A percentile compares a stretch with the other conserved stretches of the same genome.
Conservation (phyloP, 2,888 invertebrate species). For the Chymomyza procnemis region DNA sequence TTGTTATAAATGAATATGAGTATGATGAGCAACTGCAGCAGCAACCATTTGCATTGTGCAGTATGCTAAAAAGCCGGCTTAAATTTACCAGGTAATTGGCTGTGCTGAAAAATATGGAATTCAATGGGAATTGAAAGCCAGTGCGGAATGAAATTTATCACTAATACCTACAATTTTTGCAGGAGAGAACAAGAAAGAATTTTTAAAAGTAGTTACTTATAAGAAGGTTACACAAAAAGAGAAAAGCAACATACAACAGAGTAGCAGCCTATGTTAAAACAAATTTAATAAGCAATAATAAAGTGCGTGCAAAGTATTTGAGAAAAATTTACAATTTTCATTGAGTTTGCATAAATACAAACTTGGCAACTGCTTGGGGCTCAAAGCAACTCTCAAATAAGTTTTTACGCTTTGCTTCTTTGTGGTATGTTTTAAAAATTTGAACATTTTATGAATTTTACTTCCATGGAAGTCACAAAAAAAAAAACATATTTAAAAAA, state of each 20-base stretch:
- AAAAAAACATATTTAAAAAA: slow-evolving; percentile 11
- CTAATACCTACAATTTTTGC: slow-evolving; percentile 4
- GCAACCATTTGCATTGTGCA: slow-evolving; percentile 54
- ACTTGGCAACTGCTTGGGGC: slow-evolving; percentile 39
- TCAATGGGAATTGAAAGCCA: neutral
- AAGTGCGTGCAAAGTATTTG: slow-evolving; percentile 27
- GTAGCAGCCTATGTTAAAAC: neutral
- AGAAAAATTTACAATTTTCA: slow-evolving; percentile 48
- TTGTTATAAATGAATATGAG: slow-evolving; percentile 22
- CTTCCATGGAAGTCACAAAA: slow-evolving; percentile 6
- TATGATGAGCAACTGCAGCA: slow-evolving; percentile 10
- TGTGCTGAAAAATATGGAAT: neutral
- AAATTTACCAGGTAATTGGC: neutral
- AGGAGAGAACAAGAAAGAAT: neutral
- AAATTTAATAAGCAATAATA: neutral
- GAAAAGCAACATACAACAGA: neutral
- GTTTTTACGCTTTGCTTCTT: slow-evolving; percentile 29
- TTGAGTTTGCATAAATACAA: slow-evolving; percentile 30
- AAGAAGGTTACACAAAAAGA: neutral
- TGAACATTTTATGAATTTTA: slow-evolving; percentile 29
- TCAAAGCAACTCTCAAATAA: slow-evolving; percentile 26
- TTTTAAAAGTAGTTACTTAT: neutral
- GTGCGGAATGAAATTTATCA: slow-evolving; percentile 55
- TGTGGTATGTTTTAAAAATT: slow-evolving; percentile 37
- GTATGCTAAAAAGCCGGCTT: slow-evolving; percentile 31